phyloP scores from a whole-genome alignment of 2,797 vertebrate species.

The Vespertilio murinus region DNA sequence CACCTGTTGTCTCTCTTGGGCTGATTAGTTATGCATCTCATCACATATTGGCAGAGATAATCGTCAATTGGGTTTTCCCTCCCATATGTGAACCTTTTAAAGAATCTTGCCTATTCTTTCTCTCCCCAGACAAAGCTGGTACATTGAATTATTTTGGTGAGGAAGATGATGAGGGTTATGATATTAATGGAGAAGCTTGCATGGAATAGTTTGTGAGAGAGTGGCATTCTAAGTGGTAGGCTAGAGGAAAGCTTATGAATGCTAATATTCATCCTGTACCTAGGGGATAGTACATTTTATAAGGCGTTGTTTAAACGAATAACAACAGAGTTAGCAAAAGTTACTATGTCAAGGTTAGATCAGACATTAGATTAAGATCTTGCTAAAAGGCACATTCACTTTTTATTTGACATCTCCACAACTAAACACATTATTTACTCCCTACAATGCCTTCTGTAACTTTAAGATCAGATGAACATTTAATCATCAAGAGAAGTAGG shows the following conservation, averaged over 20 bases:
- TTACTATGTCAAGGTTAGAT: not conserved
- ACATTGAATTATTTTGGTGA: constrained; percentile 50
- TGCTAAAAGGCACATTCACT: constrained; percentile 40
- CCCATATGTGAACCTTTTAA: constrained; percentile 58
- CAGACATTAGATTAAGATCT: constrained; percentile 46
- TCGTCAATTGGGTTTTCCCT: constrained; percentile 72
- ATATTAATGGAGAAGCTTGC: not conserved
- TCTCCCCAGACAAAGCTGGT: not conserved
- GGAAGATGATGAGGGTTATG: not conserved
- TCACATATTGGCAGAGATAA: constrained; percentile 71
- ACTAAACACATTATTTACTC: constrained; percentile 54
- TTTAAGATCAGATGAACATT: constrained; percentile 59
- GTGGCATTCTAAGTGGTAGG: not conserved
- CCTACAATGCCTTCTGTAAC: constrained; percentile 22
- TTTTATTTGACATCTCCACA: constrained; percentile 54
- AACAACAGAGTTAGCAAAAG: not conserved
- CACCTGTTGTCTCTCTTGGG: constrained; percentile 68
- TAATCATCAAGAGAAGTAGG: constrained; percentile 41
- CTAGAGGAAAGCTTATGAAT: not conserved
- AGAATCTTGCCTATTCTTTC: constrained; percentile 51
- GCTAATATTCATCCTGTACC: not conserved
- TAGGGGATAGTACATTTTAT: not conserved
- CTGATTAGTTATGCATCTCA: constrained; percentile 77
- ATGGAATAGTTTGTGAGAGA: constrained; percentile 3
- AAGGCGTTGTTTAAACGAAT: not conserved